phyloP scores from a whole-genome alignment of 2,797 vertebrate genomes.

The Squalus acanthias region DNA sequence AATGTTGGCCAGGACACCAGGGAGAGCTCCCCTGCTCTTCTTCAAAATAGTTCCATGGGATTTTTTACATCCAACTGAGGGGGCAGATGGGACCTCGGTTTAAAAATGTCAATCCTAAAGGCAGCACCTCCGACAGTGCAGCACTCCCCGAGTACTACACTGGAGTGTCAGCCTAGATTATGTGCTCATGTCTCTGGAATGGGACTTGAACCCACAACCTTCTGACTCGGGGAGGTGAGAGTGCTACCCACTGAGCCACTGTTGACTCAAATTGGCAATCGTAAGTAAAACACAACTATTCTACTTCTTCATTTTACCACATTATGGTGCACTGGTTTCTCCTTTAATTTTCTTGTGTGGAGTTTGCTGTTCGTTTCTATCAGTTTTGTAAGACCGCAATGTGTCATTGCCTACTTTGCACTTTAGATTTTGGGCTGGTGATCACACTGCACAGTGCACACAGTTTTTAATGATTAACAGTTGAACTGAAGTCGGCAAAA shows the following conservation, averaged over 20 bases:
- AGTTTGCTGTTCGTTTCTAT: neutral
- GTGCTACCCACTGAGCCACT: neutral
- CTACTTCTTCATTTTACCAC: neutral
- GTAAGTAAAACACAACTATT: neutral
- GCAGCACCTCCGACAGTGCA: neutral
- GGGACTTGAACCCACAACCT: neutral
- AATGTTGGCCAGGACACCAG: neutral
- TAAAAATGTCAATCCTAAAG: neutral
- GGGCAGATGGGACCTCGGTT: neutral
- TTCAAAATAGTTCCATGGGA: neutral
- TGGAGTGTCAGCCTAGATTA: neutral
- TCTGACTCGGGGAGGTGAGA: neutral
- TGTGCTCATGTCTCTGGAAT: too few species aligned
- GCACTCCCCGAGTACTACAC: neutral
- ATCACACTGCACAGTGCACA: neutral
- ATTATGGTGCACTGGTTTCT: neutral
- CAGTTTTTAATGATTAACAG: constrained; percentile 20
- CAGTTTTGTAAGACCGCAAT: neutral
- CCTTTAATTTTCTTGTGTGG: neutral
- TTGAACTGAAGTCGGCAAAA: neutral
- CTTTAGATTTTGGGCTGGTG: neutral
- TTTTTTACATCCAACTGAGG: neutral
- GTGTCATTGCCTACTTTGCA: neutral
- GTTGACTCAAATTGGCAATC: neutral
- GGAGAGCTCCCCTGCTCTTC: neutral